Base-by-base conservation (phyloP, 2,888 invertebrate genomes). In the Tipula unca region DNA sequence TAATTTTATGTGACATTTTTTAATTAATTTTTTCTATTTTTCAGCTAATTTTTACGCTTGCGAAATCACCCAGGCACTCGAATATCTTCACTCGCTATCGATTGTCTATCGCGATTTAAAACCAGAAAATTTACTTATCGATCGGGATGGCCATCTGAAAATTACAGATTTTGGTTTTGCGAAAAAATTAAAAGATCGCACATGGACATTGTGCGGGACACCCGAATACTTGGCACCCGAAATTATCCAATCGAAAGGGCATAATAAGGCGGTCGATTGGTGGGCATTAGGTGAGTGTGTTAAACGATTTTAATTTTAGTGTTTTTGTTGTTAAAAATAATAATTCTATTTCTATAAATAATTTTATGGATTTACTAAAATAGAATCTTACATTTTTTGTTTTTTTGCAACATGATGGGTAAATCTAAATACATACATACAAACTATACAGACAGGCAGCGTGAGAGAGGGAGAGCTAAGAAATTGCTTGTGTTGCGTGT, bases 111-210 rank as follows among this genome's bases (percentile, higher is more conserved):
- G 94, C 86, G 98, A 98, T 89, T 92, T 98, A 88, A 98, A 98
- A 90, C 98, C 98, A 0, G 99, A 99, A 90, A 99, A 99, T 90
- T 92, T 99, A 86, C 92, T 99, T 25, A 92, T 99, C 85, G 98
- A 98, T 89, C 94, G 93, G 87, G 96, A 98, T 88, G 99, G 99
- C 0, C 99, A 99, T 90, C 91, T 99, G 89, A 99, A 98, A 92
- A 97, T 99, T 88, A 99, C 98, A 8, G 99, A 99, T 90, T 99
- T 99, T 90, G 99, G 99, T 13, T 99, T 99, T 90, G 98, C 99
- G 83, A 99, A 99, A 91, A 96, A 96, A 89, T 92, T 99, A 84
- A 94, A 95, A 1, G 99, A 99, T 90, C 94, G 98, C 88, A 99
- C 98, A 86, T 98, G 98, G 98, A 98, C 98, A 0, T 91, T 98